These are phyloP conservation scores for Andrena praecox DNA, from an alignment of 2,888 invertebrate species.

Conservation along the genomic window DNA sequence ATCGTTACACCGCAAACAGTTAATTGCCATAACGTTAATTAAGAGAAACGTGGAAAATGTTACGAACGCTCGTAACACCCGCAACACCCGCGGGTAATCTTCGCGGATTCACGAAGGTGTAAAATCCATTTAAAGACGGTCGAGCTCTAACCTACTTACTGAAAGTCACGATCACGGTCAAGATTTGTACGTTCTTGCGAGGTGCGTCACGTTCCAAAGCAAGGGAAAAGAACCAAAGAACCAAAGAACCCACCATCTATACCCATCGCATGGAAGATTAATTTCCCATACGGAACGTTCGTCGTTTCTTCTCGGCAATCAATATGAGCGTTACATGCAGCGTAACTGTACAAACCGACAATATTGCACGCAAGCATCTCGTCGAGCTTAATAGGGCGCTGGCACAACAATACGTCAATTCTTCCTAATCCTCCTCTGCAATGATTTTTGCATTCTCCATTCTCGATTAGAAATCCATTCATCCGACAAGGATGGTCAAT, in stretches of 20 bases:
- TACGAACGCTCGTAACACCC: constrained; percentile 13
- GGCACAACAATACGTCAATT: background rate
- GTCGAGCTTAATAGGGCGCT: constrained; percentile 9
- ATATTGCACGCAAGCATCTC: background rate
- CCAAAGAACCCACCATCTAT: background rate
- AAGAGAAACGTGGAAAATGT: constrained; percentile 28
- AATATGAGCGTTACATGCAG: constrained; percentile 2
- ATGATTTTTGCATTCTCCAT: background rate
- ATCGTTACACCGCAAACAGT: constrained; percentile 23
- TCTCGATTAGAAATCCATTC: constrained; percentile 11
- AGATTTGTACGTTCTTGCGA: constrained; percentile 53
- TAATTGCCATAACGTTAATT: constrained; percentile 51
- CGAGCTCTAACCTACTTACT: constrained; percentile 69
- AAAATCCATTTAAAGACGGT: constrained; percentile 65
- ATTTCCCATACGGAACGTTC: constrained; percentile 35
- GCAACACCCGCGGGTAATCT: constrained; percentile 13
- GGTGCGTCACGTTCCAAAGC: constrained; percentile 47
- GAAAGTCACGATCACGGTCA: constrained; percentile 75
- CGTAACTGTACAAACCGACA: constrained; percentile 42
- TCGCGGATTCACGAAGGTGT: constrained; percentile 47
- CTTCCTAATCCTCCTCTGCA: constrained; percentile 11
- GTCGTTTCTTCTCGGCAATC: constrained; percentile 25
- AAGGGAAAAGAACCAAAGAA: constrained; percentile 10
- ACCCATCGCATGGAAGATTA: constrained; percentile 25
- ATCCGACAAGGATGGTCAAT: constrained; percentile 28